phyloP scores from a whole-genome alignment of 2,888 invertebrate genomes.

The Torymus texanus region DNA sequence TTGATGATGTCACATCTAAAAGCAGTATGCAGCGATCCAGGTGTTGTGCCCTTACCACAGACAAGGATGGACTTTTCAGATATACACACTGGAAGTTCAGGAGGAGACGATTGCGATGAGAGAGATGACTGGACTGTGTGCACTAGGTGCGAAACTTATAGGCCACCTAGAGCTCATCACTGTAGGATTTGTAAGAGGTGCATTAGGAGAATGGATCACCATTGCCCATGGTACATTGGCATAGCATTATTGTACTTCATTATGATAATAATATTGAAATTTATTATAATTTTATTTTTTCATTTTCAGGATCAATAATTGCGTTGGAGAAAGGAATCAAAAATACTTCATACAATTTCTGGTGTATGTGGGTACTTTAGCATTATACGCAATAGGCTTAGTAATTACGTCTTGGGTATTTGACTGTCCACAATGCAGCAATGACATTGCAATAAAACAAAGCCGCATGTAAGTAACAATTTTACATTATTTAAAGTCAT shows the following conservation, averaged over 20 bases:
- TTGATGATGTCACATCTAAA: constrained; percentile 86
- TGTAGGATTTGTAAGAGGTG: constrained; percentile 91
- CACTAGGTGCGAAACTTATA: constrained; percentile 86
- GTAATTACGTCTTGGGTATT: constrained; percentile 84
- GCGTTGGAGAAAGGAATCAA: constrained; percentile 93
- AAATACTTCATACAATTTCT: constrained; percentile 94
- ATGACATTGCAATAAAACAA: constrained; percentile 82
- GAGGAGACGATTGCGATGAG: constrained; percentile 75
- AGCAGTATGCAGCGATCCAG: constrained; percentile 93
- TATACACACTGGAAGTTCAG: constrained; percentile 80
- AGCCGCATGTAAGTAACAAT: constrained; percentile 82
- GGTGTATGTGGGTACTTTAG: constrained; percentile 84
- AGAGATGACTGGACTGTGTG: constrained; percentile 86
- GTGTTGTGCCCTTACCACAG: constrained; percentile 87
- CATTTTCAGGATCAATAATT: constrained; percentile 88
- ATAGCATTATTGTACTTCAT: constrained; percentile 30
- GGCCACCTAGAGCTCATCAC: constrained; percentile 91
- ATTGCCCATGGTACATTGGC: constrained; percentile 83
- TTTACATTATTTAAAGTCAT: not conserved
- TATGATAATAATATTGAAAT: constrained; percentile 3
- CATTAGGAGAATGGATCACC: constrained; percentile 89
- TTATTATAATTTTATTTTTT: not conserved
- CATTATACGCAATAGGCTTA: constrained; percentile 82
- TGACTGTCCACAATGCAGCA: constrained; percentile 82
- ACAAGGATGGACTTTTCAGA: constrained; percentile 87